A percentile compares a stretch with the other conserved stretches of the same genome.
These are phyloP conservation scores for Apus apus DNA, from an alignment of 2,113 vertebrate genomes.

Conservation along the genomic window DNA sequence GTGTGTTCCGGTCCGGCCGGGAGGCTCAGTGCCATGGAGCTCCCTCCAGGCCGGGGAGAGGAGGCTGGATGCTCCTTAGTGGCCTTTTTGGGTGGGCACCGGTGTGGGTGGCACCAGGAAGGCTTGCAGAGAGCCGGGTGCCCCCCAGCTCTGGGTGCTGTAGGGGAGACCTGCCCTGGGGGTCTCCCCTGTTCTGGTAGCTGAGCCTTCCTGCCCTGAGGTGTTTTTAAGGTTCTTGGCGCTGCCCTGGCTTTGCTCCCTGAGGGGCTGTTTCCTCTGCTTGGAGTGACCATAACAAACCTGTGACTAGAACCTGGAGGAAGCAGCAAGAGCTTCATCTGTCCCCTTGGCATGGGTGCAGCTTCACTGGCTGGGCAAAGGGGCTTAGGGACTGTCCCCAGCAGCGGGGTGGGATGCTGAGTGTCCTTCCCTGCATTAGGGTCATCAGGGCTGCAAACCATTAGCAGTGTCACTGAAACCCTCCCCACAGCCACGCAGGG, in stretches of 20 bases:
- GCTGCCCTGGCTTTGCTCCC: background rate
- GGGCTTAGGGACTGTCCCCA: background rate
- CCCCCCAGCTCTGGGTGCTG: background rate
- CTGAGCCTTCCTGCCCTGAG: background rate
- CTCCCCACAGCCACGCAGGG: rapidly evolving
- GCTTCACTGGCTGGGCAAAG: background rate
- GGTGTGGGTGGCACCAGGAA: background rate
- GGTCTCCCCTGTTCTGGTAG: background rate
- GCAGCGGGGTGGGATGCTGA: background rate
- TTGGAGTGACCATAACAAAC: background rate
- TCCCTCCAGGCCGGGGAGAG: background rate
- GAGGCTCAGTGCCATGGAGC: rapidly evolving
- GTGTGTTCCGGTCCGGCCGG: rapidly evolving
- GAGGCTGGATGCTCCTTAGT: rapidly evolving
- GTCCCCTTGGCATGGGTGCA: background rate
- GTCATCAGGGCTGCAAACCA: rapidly evolving
- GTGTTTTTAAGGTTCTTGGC: background rate
- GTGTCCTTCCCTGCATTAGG: rapidly evolving
- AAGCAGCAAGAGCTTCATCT: rapidly evolving
- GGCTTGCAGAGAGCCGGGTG: background rate
- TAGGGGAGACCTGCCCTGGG: background rate
- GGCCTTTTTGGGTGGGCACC: no score
- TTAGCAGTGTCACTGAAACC: rapidly evolving
- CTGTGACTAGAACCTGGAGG: background rate
- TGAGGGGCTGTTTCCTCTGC: rapidly evolving